A percentile compares a stretch with the other conserved stretches of the same genome.
Conservation (phyloP, 2,113 vertebrate species). For the Amphiprion percula region DNA sequence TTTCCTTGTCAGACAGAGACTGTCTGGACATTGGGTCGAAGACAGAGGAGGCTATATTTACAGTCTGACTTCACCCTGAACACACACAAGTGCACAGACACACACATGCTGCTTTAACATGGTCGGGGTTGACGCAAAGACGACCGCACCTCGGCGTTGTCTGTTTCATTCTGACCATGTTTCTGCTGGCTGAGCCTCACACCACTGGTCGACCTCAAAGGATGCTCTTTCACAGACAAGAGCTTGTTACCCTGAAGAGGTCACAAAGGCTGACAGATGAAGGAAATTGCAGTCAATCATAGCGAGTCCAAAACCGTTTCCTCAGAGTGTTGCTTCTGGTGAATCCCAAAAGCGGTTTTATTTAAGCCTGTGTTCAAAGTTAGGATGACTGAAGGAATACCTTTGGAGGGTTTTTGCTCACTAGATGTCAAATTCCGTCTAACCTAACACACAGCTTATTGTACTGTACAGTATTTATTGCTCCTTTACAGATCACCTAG, state of each 20-base stretch:
- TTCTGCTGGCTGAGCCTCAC: constrained; percentile 24
- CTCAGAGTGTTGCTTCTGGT: constrained; percentile 6
- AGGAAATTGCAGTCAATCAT: constrained; percentile 16
- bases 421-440: not conserved
- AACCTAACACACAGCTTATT: not conserved
- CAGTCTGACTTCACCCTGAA: constrained; percentile 71
- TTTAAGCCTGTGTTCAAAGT: not conserved
- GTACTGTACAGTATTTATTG: not conserved
- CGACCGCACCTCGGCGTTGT: constrained; percentile 42
- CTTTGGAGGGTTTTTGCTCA: not conserved
- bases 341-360: not conserved
- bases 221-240: constrained; percentile 28
- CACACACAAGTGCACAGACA: constrained; percentile 34
- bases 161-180: constrained; percentile 37
- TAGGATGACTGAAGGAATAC: not conserved
- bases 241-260: constrained; percentile 10
- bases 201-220: constrained; percentile 38
- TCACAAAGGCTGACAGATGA: constrained; percentile 28
- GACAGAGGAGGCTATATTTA: constrained; percentile 77
- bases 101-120: constrained; percentile 36
- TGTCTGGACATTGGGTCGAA: constrained; percentile 66
- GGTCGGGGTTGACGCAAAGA: constrained; percentile 67
- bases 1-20: constrained; percentile 69
- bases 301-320: not conserved
- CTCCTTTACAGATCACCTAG: not conserved